Base-by-base conservation (phyloP, 2,113 vertebrate species). In the Mobula birostris region DNA sequence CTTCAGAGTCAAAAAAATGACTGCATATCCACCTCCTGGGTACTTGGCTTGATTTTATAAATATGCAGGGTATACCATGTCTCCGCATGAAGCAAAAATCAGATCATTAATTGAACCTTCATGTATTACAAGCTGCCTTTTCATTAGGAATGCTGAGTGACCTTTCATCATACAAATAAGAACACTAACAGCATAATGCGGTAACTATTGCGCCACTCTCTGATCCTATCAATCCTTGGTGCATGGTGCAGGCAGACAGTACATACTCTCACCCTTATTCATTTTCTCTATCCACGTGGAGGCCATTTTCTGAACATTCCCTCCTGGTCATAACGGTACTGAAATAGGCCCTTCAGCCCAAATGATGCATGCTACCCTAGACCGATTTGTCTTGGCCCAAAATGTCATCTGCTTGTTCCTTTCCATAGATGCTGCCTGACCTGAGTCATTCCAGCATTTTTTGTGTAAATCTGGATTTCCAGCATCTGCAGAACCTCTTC, bases 41-140 rank as follows among this genome's bases (percentile, higher is more conserved):
- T 66, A 32, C 32, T 66, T 15, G n/a, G 19, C 19, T 66, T 90
- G 58, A 24, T 66, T 88, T 90, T 66, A 32, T 90, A 90, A 90
- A 90, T 90, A 90, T 66, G 61, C 85, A 66, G 61, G 29, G 7
- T 66, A 63, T 7, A 11, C 61, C 36, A 27, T 90, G n/a, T 32
- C 61, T 66, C 61, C 5, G 6, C 29, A 6, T 32, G 63, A 90
- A 8, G 61, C n/a, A 66, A 66, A 68, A 90, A 66, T 90, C 63
- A 36, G 61, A 90, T 90, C 85, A 40, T 66, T 90, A 90, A 90
- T 90, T 90, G 85, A 90, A 90, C 12, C 85, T 66, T 12, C 61
- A 90, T 66, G 85, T 7, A 15, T 5, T n/a, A 66, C 85, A 90
- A 90, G 61, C 61, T 66, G n/a, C n/a, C 85, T 68, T 88, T 66